These are phyloP conservation scores for Cepphus grylle DNA, from an alignment of 2,113 vertebrate species.

Conservation along the genomic window DNA sequence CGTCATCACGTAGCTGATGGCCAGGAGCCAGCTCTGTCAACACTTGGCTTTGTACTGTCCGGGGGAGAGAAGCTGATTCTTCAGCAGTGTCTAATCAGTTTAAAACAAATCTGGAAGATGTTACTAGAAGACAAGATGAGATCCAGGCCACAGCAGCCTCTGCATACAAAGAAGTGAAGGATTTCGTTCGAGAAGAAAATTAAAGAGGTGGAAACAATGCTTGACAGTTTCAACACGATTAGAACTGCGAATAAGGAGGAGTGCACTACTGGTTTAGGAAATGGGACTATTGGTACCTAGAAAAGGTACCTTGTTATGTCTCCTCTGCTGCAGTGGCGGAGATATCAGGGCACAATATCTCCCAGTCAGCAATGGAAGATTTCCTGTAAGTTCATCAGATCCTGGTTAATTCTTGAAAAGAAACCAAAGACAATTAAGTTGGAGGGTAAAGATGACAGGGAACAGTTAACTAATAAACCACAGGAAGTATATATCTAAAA, in stretches of 20 bases:
- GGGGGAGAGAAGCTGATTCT: conserved; percentile 77
- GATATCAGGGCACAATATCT: neutral
- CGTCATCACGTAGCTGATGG: conserved; percentile 64
- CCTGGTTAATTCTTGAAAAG: neutral
- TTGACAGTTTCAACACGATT: conserved; percentile 57
- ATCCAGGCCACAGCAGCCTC: conserved; percentile 72
- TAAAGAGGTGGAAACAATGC: conserved; percentile 66
- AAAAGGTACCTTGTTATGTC: neutral
- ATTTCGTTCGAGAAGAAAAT: conserved; percentile 62
- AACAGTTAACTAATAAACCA: neutral
- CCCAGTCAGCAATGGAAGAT: neutral
- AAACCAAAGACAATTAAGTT: neutral
- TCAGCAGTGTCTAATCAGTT: conserved; percentile 80
- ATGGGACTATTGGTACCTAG: neutral
- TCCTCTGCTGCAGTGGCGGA: neutral
- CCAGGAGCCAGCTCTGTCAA: conserved; percentile 76
- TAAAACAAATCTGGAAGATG: conserved; percentile 82
- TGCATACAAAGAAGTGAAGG: conserved; percentile 65
- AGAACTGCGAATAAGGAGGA: conserved; percentile 28
- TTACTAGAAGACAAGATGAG: conserved; percentile 77
- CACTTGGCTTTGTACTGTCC: conserved; percentile 75
- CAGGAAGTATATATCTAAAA: neutral
- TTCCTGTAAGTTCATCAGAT: neutral
- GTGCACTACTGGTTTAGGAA: conserved; percentile 47
- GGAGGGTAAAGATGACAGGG: neutral